These are phyloP conservation scores for Diacarnus erythraeanus DNA, from an alignment of 37 sponge, comb jelly and placozoan genomes.

Conservation along the genomic window DNA sequence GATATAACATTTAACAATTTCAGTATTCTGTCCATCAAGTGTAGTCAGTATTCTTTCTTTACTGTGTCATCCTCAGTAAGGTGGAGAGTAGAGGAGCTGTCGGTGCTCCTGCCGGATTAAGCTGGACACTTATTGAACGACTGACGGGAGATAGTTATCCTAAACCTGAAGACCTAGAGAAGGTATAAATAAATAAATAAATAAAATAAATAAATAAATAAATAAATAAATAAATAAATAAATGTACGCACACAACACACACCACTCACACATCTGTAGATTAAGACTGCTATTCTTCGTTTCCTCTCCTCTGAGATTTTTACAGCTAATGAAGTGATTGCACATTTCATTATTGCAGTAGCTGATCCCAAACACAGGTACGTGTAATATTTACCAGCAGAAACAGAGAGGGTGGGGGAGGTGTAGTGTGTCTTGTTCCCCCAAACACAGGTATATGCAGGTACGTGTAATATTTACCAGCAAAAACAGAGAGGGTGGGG, in stretches of 20 bases:
- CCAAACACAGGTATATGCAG: too few relatives aligned
- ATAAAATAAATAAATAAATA: too few relatives aligned
- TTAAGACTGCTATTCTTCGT: constrained; percentile 37
- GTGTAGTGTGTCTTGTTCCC: too few relatives aligned
- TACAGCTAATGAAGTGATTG: constrained; percentile 38
- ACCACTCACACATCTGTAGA: constrained; percentile 19
- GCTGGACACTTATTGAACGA: constrained; percentile 12
- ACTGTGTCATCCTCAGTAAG: too few relatives aligned
- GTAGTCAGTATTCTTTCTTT: too few relatives aligned
- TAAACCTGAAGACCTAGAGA: constrained; percentile 43
- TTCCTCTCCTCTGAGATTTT: constrained; percentile 60
- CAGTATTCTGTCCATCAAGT: too few relatives aligned
- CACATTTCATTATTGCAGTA: constrained; percentile 46
- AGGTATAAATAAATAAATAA: constrained; percentile 22
- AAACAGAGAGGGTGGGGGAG: too few relatives aligned
- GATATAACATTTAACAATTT: too few relatives aligned
- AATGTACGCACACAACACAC: not conserved
- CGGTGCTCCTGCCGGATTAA: constrained; percentile 56
- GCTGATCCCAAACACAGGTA: constrained; percentile 67
- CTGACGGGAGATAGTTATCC: constrained; percentile 22
- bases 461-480: too few relatives aligned
- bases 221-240: too few relatives aligned
- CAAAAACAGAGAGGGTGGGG: too few relatives aligned
- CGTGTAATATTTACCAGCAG: too few relatives aligned
- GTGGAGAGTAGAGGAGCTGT: not conserved